Conservation (phyloP, 1,140 invertebrate genomes). For the Belonocnema kinseyi region DNA sequence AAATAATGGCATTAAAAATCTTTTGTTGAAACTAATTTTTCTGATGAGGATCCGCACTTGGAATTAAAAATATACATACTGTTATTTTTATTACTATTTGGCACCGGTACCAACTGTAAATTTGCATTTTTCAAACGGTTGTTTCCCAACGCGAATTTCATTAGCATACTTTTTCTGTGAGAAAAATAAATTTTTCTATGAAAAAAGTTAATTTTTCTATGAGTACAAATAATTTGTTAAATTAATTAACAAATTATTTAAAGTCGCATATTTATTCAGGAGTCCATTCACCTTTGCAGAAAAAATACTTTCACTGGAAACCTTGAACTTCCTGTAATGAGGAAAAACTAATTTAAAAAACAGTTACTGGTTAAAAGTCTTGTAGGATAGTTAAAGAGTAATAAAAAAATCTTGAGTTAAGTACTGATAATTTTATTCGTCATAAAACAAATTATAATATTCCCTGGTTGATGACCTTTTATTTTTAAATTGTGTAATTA, state of each 20-base stretch:
- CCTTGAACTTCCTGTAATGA: not conserved
- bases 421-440: too few relatives aligned
- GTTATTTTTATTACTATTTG: not conserved
- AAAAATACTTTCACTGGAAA: slow-evolving; percentile 16
- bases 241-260: not conserved
- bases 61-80: not conserved
- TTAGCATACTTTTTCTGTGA: slow-evolving; percentile 10
- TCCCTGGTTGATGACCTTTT: too few relatives aligned
- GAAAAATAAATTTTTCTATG: not conserved
- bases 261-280: not conserved
- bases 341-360: not conserved
- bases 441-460: too few relatives aligned
- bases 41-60: too few relatives aligned
- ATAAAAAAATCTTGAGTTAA: too few relatives aligned
- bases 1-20: too few relatives aligned
- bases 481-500: too few relatives aligned
- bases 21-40: too few relatives aligned
- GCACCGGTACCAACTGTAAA: not conserved
- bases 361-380: not conserved
- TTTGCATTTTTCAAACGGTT: slow-evolving; percentile 17
- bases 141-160: not conserved
- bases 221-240: not conserved
- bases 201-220: not conserved
- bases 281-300: not conserved
- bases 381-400: too few relatives aligned